Evolutionary conservation across 2,113 vertebrate genomes (phyloP).

Genomic region (Crotophaga sulcirostris): DNA sequence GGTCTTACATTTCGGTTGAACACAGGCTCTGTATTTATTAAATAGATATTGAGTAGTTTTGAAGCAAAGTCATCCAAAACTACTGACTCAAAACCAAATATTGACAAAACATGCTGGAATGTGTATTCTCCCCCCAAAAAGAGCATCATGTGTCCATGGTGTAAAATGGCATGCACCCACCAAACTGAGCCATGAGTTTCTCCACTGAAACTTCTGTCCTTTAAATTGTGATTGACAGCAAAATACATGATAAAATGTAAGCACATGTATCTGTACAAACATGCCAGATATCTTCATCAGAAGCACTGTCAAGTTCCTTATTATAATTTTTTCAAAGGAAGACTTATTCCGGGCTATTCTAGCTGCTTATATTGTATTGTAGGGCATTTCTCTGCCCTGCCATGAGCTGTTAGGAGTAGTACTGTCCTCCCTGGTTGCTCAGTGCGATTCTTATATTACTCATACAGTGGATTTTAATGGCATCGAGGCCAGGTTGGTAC

Average conservation of each 20-base stretch:
- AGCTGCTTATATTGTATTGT: neutral
- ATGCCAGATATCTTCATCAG: neutral
- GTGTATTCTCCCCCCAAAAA: neutral
- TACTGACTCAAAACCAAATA: neutral
- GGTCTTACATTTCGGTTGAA: neutral
- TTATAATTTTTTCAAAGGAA: neutral
- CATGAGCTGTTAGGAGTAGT: neutral
- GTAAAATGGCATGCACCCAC: accelerated
- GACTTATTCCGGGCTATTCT: neutral
- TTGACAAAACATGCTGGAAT: neutral
- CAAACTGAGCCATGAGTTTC: neutral
- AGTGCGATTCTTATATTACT: neutral
- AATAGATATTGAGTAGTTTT: neutral
- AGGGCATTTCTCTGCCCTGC: neutral
- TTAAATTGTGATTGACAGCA: neutral
- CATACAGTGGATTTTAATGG: accelerated
- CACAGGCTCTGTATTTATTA: neutral
- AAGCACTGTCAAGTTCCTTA: neutral
- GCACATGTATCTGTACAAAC: neutral
- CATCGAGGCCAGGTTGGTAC: neutral
- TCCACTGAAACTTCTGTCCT: neutral
- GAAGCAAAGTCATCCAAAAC: neutral
- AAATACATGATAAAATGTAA: neutral
- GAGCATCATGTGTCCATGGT: accelerated
- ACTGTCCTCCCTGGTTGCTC: accelerated